Evolutionary conservation across 2,797 vertebrate species (phyloP), one percentile per base, ranked within the genome.

Genomic region (Pampus argenteus): DNA sequence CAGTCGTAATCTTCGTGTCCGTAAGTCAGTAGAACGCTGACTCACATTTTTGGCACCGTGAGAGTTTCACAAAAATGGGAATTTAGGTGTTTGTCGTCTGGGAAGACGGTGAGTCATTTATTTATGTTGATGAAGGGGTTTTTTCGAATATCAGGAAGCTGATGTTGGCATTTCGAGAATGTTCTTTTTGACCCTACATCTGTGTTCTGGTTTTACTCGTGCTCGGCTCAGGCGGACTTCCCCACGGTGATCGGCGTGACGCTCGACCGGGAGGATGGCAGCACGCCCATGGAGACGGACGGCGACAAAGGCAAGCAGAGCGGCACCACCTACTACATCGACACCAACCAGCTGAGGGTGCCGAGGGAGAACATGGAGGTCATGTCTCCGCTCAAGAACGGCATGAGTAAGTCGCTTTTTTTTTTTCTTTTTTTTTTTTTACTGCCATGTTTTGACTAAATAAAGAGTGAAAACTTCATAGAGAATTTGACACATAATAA

Each of bases 341-440:
- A 99, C 73, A 99, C 97, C 76, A 99, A 99, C 89, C 96, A 98
- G 76, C 92, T 99, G 76, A 94, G 98, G 67, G 98, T 99, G 58
- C 96, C 98, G 7, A 94, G 98, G 74, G 98, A 99, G 88, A 98
- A 93, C 84, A 99, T 98, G 96, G 98, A 99, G 84, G 97, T 98
- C 81, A 97, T 98, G 94, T 99, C 97, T 65, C 98, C 98, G 0
- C 94, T 99, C 31, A 99, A 99, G 92, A 99, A 99, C 70, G 98
- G 98, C 91, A 99, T 99, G 97, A 98, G 98, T 99, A 95, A 68
- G 97, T 83, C 74, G 10, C 50, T 45, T 54, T 22, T 49, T 17
- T 23, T 9, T 8, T 83, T 76, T 13, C 92, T 54, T n/a, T 49
- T 22, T 23, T 6, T 13, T 84, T 76, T 11, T 23, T 11, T 20